These are phyloP conservation scores for Hypocryptadius cinnamomeus DNA, from an alignment of 2,113 vertebrate genomes.

Conservation along the genomic window DNA sequence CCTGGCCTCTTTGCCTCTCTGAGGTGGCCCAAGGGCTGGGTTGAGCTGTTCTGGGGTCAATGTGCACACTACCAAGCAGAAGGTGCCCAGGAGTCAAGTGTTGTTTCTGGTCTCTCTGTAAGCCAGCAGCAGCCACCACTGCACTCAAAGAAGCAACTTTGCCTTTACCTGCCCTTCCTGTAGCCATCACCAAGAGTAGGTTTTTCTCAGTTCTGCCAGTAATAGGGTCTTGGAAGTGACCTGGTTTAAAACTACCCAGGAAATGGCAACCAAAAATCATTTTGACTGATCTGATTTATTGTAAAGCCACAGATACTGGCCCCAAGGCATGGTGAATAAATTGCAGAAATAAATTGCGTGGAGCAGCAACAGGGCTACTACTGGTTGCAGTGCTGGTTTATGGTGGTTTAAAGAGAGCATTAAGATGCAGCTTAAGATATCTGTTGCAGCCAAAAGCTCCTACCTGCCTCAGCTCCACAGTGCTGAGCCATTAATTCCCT, in stretches of 20 bases:
- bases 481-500: neutral
- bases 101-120: neutral
- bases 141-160: neutral
- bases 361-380: neutral
- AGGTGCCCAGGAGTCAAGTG: neutral
- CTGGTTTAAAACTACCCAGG: neutral
- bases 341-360: neutral
- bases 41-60: neutral
- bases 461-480: neutral
- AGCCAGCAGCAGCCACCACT: neutral
- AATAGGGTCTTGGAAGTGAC: neutral
- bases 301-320: neutral
- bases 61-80: neutral
- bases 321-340: neutral
- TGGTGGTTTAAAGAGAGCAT: neutral
- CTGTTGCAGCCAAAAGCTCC: neutral
- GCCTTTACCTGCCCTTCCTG: neutral
- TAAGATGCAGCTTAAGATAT: neutral
- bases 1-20: accelerated
- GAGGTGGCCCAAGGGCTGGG: neutral
- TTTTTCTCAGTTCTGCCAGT: neutral
- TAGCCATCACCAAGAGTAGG: neutral
- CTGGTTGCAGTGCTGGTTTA: neutral
- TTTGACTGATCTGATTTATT: neutral
- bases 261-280: neutral